These are phyloP conservation scores for Allobates femoralis DNA, from an alignment of 2,797 vertebrate genomes.

Conservation along the genomic window DNA sequence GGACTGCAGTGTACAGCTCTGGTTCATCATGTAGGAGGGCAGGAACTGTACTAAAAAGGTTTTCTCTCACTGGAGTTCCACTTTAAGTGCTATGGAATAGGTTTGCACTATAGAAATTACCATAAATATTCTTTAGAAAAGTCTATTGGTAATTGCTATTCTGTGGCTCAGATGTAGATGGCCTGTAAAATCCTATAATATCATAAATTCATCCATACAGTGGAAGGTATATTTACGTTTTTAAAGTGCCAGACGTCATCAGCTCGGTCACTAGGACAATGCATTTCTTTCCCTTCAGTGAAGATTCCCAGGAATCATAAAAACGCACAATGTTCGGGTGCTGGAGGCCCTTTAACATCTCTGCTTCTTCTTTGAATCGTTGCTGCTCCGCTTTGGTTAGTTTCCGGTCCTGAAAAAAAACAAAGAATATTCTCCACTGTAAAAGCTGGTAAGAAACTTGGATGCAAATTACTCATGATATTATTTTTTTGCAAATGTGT, in stretches of 20 bases:
- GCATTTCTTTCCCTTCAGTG: conserved; percentile 91
- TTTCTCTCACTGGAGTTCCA: no score
- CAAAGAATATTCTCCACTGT: not conserved
- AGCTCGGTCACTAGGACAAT: conserved; percentile 96
- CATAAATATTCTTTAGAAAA: no score
- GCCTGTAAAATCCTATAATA: not conserved
- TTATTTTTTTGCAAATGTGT: not conserved
- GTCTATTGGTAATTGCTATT: no score
- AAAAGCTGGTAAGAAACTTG: not conserved
- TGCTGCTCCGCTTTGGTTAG: conserved; percentile 93
- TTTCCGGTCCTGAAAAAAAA: conserved; percentile 86
- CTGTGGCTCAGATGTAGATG: no score
- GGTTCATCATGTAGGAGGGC: no score
- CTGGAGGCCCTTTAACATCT: conserved; percentile 95
- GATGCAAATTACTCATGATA: no score
- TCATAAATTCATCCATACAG: not conserved
- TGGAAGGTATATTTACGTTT: conserved; percentile 80
- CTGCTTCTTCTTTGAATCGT: conserved; percentile 94
- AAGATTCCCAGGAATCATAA: conserved; percentile 96
- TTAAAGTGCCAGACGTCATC: conserved; percentile 97
- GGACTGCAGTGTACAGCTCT: no score
- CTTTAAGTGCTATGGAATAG: no score
- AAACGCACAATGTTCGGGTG: conserved; percentile 97
- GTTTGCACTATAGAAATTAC: no score
- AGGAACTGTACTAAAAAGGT: no score